phyloP scores from a whole-genome alignment of 2,113 vertebrate species.

The Megaceryle torquata region DNA sequence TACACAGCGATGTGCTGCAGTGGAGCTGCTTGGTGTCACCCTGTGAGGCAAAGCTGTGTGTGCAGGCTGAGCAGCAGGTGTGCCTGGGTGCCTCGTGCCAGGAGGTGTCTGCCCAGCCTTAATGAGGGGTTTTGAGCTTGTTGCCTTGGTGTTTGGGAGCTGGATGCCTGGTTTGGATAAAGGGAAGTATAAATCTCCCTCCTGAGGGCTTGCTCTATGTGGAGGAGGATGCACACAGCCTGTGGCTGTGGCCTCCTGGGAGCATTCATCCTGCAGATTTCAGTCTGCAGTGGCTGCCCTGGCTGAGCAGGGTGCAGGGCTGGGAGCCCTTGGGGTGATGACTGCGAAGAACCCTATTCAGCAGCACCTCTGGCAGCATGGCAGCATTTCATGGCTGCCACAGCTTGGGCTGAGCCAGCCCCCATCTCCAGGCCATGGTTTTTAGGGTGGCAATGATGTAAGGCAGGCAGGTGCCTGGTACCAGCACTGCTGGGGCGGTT shows the following conservation, averaged over 20 bases:
- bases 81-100: not conserved
- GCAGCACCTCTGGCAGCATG: not conserved
- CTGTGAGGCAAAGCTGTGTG: not conserved
- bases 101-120: not conserved
- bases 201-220: not conserved
- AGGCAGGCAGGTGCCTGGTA: conserved; percentile 17
- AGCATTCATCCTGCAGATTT: accelerated
- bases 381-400: not conserved
- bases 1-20: not conserved
- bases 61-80: accelerated
- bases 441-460: conserved; percentile 56
- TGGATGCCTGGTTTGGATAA: not conserved
- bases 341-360: accelerated
- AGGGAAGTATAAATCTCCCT: not conserved
- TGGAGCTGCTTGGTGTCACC: accelerated
- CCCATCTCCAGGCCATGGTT: not conserved
- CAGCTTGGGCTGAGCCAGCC: not conserved
- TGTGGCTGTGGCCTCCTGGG: accelerated
- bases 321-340: not conserved
- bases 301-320: accelerated
- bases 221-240: not conserved
- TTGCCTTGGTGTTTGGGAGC: not conserved
- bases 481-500: not conserved
- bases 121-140: not conserved
- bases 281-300: not conserved